Conservation (phyloP, 2,888 invertebrate species). For the Cephonodes hylas region DNA sequence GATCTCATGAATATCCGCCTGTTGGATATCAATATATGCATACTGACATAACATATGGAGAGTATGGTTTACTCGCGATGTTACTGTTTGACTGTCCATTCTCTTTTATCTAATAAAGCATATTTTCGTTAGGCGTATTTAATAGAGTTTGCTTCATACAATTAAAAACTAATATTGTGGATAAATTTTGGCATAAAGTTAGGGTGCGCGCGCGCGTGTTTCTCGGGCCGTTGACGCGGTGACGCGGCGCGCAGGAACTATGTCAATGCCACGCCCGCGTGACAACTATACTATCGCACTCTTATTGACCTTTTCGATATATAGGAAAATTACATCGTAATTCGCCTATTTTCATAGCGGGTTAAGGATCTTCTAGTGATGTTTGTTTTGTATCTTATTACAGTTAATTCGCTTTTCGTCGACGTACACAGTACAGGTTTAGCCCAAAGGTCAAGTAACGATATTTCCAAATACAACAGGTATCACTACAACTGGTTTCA, state of each 20-base stretch:
- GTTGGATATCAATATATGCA: no score
- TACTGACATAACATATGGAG: no score
- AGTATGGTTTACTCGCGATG: no score
- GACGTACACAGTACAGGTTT: neutral
- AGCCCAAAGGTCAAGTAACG: neutral
- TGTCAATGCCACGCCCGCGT: conserved; percentile 72
- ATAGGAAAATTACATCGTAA: conserved; percentile 53
- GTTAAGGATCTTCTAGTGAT: neutral
- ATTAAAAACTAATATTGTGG: no score
- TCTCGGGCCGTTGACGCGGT: conserved; percentile 50
- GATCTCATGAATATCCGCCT: no score
- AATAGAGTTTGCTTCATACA: no score
- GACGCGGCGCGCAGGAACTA: conserved; percentile 61
- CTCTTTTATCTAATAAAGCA: no score
- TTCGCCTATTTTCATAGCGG: conserved; percentile 12
- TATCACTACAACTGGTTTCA: neutral
- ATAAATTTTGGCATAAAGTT: neutral
- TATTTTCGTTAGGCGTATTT: no score
- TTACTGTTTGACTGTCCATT: no score
- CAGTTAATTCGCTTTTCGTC: neutral
- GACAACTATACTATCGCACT: conserved; percentile 60
- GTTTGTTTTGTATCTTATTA: neutral
- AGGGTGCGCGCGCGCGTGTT: neutral
- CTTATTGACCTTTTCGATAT: conserved; percentile 71
- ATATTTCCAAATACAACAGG: neutral